Evolutionary conservation across 2,113 vertebrate genomes (phyloP), one percentile per base, ranked within the genome.

Genomic region (Garra rufa): DNA sequence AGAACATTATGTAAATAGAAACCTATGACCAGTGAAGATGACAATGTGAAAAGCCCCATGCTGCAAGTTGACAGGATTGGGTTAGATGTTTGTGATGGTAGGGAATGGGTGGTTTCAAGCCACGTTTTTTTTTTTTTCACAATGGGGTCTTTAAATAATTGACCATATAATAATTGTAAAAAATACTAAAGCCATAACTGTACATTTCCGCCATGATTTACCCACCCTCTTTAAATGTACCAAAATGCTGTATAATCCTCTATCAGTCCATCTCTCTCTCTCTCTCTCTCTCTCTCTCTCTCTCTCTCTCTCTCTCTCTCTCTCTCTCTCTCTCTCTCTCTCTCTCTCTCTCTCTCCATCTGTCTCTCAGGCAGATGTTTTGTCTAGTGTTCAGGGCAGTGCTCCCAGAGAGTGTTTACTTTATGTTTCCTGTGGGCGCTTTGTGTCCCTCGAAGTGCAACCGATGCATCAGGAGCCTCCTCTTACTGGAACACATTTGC

Each of bases 341-440:
- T 28, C 48, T 17, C 67, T 70, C 38, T 17, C 67, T 70, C 21
- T 41, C 34, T 69, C 28, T 85, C 61, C n/a, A n/a, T 67, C 46
- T 30, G 3, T 69, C 65, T 50, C 30, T 30, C 24, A 48, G 55
- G 38, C 78, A 80, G 78, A 80, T 88, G 80, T 85, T 84, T 70
- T 80, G 63, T 88, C 67, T 86, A 59, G 21, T 61, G 73, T 85
- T 84, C 69, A 59, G 85, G 83, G 89, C 65, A 82, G 83, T 75
- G 44, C 82, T 90, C 59, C 48, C 78, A 70, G 48, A 59, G 13
- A 46, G 48, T 89, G 85, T 89, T 89, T 88, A 88, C 77, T 87
- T 81, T 76, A 19, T 63, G 55, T 85, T 89, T 89, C 87, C 88
- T 85, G 81, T 89, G 85, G 71, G 61, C 8, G 43, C 59, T 67